phyloP scores from a whole-genome alignment of 2,797 vertebrate species.

The Gobionotothen gibberifrons region DNA sequence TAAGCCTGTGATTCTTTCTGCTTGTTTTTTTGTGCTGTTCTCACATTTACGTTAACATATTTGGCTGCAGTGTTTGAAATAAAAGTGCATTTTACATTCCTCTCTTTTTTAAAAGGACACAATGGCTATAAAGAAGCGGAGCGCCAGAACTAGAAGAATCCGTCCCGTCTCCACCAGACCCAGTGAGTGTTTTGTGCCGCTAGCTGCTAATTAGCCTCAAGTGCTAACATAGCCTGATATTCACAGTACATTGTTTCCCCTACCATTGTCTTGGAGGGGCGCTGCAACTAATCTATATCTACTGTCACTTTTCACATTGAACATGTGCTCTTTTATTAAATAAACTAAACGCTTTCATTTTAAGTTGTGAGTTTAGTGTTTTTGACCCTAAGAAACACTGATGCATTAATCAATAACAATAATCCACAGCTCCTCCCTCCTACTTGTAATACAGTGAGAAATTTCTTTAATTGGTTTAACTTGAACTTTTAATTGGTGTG shows the following conservation, averaged over 20 bases:
- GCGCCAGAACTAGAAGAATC: conserved; percentile 90
- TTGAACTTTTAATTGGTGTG: not conserved
- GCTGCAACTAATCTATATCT: too few relatives aligned
- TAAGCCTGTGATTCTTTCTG: not conserved
- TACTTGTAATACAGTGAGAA: conserved; percentile 3
- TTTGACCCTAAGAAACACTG: too few relatives aligned
- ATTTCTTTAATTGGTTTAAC: not conserved
- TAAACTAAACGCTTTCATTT: too few relatives aligned
- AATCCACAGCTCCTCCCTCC: too few relatives aligned
- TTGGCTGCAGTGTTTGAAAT: not conserved
- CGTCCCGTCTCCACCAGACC: conserved; percentile 92
- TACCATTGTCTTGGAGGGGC: too few relatives aligned
- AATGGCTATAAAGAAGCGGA: conserved; percentile 92
- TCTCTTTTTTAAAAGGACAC: conserved; percentile 85
- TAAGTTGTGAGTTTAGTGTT: too few relatives aligned
- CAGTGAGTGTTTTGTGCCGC: conserved; percentile 81
- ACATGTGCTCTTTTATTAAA: too few relatives aligned
- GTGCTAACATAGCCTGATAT: not conserved
- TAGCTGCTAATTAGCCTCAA: not conserved
- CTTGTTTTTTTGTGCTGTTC: not conserved
- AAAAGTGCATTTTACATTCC: conserved; percentile 2
- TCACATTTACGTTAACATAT: not conserved
- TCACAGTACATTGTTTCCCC: too few relatives aligned
- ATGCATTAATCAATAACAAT: too few relatives aligned
- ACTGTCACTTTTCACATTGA: too few relatives aligned